Percentiles rank a stretch among this genome's conserved stretches.
These are phyloP conservation scores for Perca fluviatilis DNA, from an alignment of 2,113 vertebrate genomes.

Conservation along the genomic window DNA sequence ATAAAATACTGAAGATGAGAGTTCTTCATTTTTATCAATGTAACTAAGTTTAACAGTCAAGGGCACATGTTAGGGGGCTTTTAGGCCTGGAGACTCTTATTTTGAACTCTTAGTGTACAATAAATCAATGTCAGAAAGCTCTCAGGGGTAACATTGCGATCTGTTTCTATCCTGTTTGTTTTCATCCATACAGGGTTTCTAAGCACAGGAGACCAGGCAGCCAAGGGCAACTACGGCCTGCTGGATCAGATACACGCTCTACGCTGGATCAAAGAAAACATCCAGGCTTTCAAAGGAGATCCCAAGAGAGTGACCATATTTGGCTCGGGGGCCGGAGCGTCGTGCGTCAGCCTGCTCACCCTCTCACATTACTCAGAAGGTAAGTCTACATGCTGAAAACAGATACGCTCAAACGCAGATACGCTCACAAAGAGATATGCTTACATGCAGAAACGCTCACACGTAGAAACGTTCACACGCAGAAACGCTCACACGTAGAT, in stretches of 20 bases:
- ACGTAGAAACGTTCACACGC: no score
- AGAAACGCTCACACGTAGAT: no score
- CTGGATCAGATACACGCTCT: slow-evolving; percentile 98
- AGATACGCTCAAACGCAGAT: not conserved
- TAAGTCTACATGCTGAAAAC: slow-evolving; percentile 65
- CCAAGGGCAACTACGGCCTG: slow-evolving; percentile 97
- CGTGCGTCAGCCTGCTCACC: slow-evolving; percentile 95
- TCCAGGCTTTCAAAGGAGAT: slow-evolving; percentile 95
- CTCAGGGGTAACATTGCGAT: not conserved
- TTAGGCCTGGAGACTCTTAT: not conserved
- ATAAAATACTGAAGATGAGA: not conserved
- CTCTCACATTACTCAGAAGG: slow-evolving; percentile 98
- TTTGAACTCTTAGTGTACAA: not conserved
- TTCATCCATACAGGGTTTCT: slow-evolving; percentile 89
- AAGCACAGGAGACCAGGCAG: slow-evolving; percentile 97
- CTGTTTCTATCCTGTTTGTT: slow-evolving; percentile 31
- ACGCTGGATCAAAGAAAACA: slow-evolving; percentile 97
- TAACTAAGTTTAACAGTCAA: not conserved
- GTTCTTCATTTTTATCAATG: slow-evolving; percentile 1
- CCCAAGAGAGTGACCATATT: slow-evolving; percentile 97
- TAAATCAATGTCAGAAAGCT: slow-evolving; percentile 7
- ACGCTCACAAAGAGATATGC: not conserved
- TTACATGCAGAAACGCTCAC: no score
- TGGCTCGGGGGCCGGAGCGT: slow-evolving; percentile 96
- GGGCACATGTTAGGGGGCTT: not conserved